Evolutionary conservation across 1,140 invertebrate species (phyloP), one percentile per base, ranked within the genome.

Genomic region (Drosophila watanabei): DNA sequence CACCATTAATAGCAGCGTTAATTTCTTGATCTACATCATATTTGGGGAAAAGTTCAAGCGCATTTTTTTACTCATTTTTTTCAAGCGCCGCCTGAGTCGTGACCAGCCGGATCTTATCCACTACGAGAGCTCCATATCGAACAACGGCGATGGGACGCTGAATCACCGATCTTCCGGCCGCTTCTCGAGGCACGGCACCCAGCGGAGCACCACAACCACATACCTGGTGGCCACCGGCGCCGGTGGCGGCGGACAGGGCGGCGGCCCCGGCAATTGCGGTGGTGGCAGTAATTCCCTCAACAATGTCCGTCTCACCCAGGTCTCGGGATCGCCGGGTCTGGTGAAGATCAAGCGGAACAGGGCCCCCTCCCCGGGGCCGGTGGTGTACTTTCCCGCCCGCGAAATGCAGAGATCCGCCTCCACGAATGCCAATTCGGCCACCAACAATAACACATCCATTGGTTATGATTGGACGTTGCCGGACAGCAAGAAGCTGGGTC

Each of bases 11-110:
- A 99, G 98, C 82, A 98, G 98, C 79, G 97, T 99, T 39, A 99
- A 99, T 93, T 99, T 99, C 93, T 96, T 99, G 58, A 98, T 99
- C 71, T 99, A 99, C 94, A 98, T 99, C 68, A 98, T 98, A 41
- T 99, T 99, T 92, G 98, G 98, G 0, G 97, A 98, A 90, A 99
- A 99, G 92, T 99, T 99, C 94, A 97, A 98, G 86, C 95, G 97
- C 43, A 95, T 98, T 62, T 98, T 98, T 93, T 94, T 98, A 62
- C 95, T 97, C 83, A 95, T 98, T 85, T 98, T 98, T 94, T 98
- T 97, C 93, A 95, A 95, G 49, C 93, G 94, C 33, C 82, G 94
- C 79, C 86, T 93, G 57, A 95, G 95, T 73, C 92, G 95, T 54
- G 96, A 96, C 72, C 95, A 96, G 70, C 95, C 96, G 63, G 95